Evolutionary conservation across 2,113 vertebrate genomes (phyloP), one percentile per base, ranked within the genome.

Genomic region (Charina bottae): DNA sequence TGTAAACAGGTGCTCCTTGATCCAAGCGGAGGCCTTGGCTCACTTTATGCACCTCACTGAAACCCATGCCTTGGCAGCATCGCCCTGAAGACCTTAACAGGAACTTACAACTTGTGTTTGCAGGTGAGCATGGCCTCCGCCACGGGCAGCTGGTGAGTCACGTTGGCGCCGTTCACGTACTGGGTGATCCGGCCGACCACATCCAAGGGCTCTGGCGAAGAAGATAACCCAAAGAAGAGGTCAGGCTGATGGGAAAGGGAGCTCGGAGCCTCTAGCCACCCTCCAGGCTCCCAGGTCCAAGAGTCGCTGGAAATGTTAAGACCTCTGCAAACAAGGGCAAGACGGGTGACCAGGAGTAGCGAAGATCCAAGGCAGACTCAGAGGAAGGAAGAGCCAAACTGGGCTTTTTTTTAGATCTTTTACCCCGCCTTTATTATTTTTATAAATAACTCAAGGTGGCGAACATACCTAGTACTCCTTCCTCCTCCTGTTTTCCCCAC

Each of bases 101-200:
- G 10, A 15, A 97, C 98, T 98, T 95, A 99, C 98, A 97, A 98
- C 94, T 97, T 98, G 95, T 98, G 98, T 89, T 98, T 98, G 97
- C 98, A 99, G 95, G 98, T 99, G 87, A 99, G 97, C 98, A 99
- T 99, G 95, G 98, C 98, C 92, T 99, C 98, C 0, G 98, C 98
- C 68, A 99, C 98, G 0, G 98, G 98, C 58, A 99, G 97, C 97
- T 98, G 98, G 96, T 98, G 98, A 0, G 98, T 98, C 19, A 97
- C 95, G 0, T 97, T 97, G 0, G 98, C 98, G 2, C 98, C 98
- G 1, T 89, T 97, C 88, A 98, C 97, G 72, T 98, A 99, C 93
- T 98, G 98, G 93, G 96, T 93, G 93, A 99, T 98, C 7, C 98
- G 97, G 1, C 97, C 98, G 0, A 98, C 98, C 3, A 99, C 98